These are phyloP conservation scores for Gobius niger DNA, from an alignment of 2,113 vertebrate genomes.

Conservation along the genomic window DNA sequence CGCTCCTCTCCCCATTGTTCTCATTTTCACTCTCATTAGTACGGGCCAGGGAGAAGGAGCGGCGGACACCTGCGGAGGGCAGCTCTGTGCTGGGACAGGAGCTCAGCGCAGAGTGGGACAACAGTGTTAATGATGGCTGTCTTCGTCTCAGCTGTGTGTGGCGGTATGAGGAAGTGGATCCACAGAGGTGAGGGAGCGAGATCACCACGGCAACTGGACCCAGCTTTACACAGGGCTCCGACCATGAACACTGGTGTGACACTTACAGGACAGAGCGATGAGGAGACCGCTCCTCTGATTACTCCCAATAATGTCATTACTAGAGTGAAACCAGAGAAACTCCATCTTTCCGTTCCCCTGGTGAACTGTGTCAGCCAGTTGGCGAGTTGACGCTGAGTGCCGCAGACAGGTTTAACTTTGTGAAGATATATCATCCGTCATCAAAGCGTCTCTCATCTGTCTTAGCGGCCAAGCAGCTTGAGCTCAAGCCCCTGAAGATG, in stretches of 20 bases:
- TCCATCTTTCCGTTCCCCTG: constrained; percentile 58
- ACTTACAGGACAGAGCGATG: constrained; percentile 72
- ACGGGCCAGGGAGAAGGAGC: constrained; percentile 36
- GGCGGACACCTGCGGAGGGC: constrained; percentile 64
- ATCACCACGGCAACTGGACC: constrained; percentile 79
- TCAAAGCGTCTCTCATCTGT: constrained; percentile 62
- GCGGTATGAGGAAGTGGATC: constrained; percentile 56
- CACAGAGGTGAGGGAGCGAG: constrained; percentile 54
- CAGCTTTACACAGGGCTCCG: constrained; percentile 43
- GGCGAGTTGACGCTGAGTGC: constrained; percentile 51
- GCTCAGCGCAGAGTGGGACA: constrained; percentile 47
- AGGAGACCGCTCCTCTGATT: constrained; percentile 19
- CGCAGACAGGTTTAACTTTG: constrained; percentile 52
- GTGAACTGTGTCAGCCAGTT: constrained; percentile 47
- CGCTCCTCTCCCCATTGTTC: constrained; percentile 76
- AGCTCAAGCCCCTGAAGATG: constrained; percentile 60
- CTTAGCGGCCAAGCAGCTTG: constrained; percentile 44
- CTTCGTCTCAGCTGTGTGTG: constrained; percentile 60
- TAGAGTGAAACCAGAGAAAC: constrained; percentile 39
- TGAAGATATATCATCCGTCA: constrained; percentile 66
- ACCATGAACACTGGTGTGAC: constrained; percentile 73
- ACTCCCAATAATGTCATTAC: constrained; percentile 43
- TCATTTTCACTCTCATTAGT: constrained; percentile 76
- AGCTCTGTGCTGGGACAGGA: constrained; percentile 33
- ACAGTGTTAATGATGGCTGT: constrained; percentile 68